These are phyloP conservation scores for Parasteatoda lunata DNA, from an alignment of 2,888 invertebrate genomes.

Conservation along the genomic window DNA sequence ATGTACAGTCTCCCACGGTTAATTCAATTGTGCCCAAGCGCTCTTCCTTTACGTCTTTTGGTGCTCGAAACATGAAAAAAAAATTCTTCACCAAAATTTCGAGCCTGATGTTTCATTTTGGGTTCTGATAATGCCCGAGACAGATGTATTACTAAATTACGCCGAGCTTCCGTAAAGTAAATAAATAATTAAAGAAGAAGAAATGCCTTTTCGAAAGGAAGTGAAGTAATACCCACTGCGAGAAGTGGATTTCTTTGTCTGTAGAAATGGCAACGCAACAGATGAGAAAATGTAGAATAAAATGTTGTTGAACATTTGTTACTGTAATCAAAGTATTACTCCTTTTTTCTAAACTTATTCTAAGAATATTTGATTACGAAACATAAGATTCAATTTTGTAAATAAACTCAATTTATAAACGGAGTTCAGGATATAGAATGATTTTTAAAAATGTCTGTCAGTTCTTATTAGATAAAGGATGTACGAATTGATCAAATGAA, in stretches of 20 bases:
- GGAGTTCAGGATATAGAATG: not conserved
- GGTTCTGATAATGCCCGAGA: slow-evolving; percentile 3
- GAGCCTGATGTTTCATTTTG: slow-evolving; percentile 2
- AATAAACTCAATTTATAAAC: not conserved
- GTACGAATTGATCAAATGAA: not conserved
- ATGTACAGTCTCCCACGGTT: slow-evolving; percentile 31
- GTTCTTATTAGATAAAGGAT: not conserved
- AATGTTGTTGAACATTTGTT: not conserved
- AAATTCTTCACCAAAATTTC: not conserved
- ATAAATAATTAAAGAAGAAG: slow-evolving; percentile 5
- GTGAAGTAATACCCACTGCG: slow-evolving; percentile 2
- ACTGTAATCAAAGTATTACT: not conserved
- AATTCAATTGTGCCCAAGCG: slow-evolving; percentile 38
- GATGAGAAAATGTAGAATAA: slow-evolving; percentile 1
- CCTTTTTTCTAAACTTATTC: not conserved
- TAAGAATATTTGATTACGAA: not conserved
- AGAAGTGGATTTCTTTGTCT: not conserved
- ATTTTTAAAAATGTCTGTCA: not conserved
- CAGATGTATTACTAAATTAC: not conserved
- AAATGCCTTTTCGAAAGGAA: not conserved
- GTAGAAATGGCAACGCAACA: not conserved
- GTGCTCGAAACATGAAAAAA: not conserved
- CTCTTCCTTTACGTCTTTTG: slow-evolving; percentile 2
- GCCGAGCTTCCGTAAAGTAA: slow-evolving; percentile 5
- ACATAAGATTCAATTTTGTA: not conserved